Percentiles rank a stretch among this genome's conserved stretches.
Evolutionary conservation across 2,113 vertebrate species (phyloP).

Genomic region (Arizona elegans): DNA sequence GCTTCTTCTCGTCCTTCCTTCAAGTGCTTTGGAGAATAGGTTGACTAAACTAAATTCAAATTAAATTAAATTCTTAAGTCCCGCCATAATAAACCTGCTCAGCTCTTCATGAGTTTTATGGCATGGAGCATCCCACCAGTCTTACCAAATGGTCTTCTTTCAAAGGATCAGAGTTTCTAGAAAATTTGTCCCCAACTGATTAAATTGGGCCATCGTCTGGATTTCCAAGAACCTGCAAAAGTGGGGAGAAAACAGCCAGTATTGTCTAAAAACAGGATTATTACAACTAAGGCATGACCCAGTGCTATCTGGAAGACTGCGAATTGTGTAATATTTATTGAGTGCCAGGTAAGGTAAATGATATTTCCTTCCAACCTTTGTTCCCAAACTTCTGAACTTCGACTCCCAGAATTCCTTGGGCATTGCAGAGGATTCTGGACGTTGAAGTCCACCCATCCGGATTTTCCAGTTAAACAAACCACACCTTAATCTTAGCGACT

Average conservation of each 20-base stretch:
- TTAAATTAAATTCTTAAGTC: no score
- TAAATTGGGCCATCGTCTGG: not conserved
- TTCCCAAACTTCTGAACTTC: not conserved
- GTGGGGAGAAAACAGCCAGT: not conserved
- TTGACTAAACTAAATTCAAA: no score
- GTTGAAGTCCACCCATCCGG: not conserved
- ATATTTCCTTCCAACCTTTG: not conserved
- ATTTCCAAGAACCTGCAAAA: not conserved
- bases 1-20: no score
- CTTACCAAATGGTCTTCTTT: not conserved
- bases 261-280: not conserved
- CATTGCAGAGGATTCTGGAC: not conserved
- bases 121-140: not conserved
- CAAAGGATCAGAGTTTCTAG: not conserved
- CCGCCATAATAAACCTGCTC: no score
- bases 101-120: not conserved
- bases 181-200: not conserved
- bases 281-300: not conserved
- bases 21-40: no score
- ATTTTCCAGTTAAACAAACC: not conserved
- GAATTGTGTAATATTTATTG: not conserved
- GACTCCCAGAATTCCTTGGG: not conserved
- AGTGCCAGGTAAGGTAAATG: not conserved
- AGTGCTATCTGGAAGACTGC: not conserved
- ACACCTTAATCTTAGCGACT: not conserved